phyloP scores from a whole-genome alignment of 2,113 vertebrate genomes.

The Proterorhinus semilunaris region DNA sequence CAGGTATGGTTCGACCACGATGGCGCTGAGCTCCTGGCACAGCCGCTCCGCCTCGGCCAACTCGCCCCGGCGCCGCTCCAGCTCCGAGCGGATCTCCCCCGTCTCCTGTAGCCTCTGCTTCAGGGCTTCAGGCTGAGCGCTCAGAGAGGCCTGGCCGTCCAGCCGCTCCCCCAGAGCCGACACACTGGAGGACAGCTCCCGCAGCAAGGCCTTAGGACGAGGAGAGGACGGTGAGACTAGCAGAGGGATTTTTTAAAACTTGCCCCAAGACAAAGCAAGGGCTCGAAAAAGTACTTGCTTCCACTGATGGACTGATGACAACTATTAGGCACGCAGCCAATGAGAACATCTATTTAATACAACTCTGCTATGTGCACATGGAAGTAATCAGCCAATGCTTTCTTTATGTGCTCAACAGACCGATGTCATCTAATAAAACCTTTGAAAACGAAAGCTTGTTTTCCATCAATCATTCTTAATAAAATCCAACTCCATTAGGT shows the following conservation, averaged over 20 bases:
- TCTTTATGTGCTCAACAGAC: neutral
- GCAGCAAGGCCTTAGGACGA: conserved; percentile 74
- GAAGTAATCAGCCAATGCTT: neutral
- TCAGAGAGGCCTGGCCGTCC: conserved; percentile 84
- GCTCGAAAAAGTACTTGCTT: neutral
- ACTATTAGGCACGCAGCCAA: too few species aligned
- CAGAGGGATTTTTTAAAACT: too few species aligned
- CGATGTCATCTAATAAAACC: neutral
- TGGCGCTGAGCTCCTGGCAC: conserved; percentile 85
- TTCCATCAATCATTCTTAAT: neutral
- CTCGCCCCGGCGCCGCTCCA: conserved; percentile 84
- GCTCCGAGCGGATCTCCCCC: conserved; percentile 91
- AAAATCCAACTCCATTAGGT: neutral
- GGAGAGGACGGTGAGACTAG: too few species aligned
- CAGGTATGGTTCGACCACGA: conserved; percentile 94
- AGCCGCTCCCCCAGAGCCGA: conserved; percentile 82
- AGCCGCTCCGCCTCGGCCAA: conserved; percentile 84
- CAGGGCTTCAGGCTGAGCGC: conserved; percentile 90
- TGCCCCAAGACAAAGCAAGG: too few species aligned
- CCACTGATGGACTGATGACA: neutral
- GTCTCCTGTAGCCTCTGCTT: conserved; percentile 91
- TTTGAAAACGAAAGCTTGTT: neutral
- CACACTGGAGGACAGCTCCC: conserved; percentile 83
- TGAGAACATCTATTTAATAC: too few species aligned
- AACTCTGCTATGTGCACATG: too few species aligned